These are phyloP conservation scores for Hippoglossus hippoglossus DNA, from an alignment of 2,797 vertebrate species.

Conservation along the genomic window DNA sequence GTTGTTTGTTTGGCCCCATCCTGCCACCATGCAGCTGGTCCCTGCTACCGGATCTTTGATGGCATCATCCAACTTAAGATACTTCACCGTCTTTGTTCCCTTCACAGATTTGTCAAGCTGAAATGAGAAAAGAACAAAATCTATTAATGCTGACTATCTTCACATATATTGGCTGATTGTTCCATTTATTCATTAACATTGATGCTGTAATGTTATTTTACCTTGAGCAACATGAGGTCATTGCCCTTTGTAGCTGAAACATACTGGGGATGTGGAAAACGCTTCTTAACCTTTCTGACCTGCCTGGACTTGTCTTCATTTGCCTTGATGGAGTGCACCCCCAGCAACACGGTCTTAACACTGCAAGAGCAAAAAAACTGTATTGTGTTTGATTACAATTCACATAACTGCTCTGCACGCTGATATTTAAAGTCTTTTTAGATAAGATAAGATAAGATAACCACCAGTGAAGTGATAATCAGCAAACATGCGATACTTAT, in stretches of 20 bases:
- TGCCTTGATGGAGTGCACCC: conserved; percentile 67
- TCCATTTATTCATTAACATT: not conserved
- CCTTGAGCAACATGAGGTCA: conserved; percentile 81
- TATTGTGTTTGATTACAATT: not conserved
- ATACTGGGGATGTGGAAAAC: conserved; percentile 55
- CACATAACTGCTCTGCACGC: not conserved
- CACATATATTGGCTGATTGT: not conserved
- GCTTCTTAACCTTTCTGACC: not conserved
- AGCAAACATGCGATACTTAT: no score
- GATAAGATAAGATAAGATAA: no score
- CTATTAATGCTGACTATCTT: not conserved
- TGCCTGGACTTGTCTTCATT: conserved; percentile 40
- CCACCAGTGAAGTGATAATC: no score
- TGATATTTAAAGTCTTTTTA: no score
- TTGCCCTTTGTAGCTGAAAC: not conserved
- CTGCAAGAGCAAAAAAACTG: conserved; percentile 23
- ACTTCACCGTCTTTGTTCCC: conserved; percentile 39
- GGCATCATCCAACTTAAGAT: not conserved
- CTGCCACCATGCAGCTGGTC: conserved; percentile 69
- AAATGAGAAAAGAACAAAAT: conserved; percentile 9
- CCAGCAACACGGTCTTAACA: conserved; percentile 65
- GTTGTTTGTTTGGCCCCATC: conserved; percentile 68
- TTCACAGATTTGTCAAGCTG: conserved; percentile 65
- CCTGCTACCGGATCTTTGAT: conserved; percentile 21
- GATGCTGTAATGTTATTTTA: conserved; percentile 20